These are phyloP conservation scores for Zoroaster sp. DNA, from an alignment of 53 echinoderm and acorn worm species.

Conservation along the genomic window DNA sequence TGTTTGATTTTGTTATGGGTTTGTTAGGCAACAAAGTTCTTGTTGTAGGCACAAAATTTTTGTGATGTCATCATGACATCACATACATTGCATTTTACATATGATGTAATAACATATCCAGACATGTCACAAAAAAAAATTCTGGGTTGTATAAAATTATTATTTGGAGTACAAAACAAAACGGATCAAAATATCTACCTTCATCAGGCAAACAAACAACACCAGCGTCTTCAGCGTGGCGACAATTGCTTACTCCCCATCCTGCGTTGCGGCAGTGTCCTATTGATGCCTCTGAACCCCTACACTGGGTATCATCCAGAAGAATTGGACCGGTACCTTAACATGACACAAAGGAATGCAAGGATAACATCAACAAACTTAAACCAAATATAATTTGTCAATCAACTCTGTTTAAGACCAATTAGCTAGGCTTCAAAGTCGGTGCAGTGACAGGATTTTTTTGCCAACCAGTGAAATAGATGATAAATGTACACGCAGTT, in stretches of 20 bases:
- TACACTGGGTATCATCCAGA: conserved; percentile 8
- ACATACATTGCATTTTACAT: too few relatives aligned
- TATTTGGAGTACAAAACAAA: too few relatives aligned
- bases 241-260: background rate
- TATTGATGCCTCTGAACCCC: background rate
- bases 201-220: conserved; percentile 23
- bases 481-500: too few relatives aligned
- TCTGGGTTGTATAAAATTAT: too few relatives aligned
- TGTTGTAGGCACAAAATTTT: too few relatives aligned
- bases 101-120: too few relatives aligned
- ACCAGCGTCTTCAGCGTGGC: conserved; percentile 21
- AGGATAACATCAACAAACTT: background rate
- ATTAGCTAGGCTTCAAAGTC: background rate
- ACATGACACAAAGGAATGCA: background rate
- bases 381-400: background rate
- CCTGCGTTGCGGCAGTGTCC: background rate
- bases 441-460: background rate
- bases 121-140: too few relatives aligned
- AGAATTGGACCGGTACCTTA: conserved; percentile 17
- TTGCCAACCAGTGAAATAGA: too few relatives aligned
- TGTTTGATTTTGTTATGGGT: too few relatives aligned
- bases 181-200: too few relatives aligned
- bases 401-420: background rate
- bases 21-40: too few relatives aligned
- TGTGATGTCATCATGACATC: too few relatives aligned